phyloP scores from a whole-genome alignment of 2,797 vertebrate species.

The Chromis chromis region DNA sequence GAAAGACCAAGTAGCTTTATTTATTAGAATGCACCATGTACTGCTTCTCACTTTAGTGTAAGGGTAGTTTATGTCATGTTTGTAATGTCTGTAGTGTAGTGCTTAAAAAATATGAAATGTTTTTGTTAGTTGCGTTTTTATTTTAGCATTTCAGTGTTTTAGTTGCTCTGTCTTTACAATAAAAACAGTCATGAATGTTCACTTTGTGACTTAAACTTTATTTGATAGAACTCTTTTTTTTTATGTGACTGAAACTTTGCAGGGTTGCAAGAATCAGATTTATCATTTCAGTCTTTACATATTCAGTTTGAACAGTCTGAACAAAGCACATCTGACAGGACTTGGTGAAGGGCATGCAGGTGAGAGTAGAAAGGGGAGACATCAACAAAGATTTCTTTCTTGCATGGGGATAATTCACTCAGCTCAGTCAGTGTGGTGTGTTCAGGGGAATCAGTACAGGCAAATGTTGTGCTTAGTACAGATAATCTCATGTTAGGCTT shows the following conservation, averaged over 20 bases:
- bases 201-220: conserved; percentile 44
- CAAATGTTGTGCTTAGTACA: conserved; percentile 2
- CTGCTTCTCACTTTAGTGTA: background rate
- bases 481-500: background rate
- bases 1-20: background rate
- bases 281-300: background rate
- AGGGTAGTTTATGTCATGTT: conserved; percentile 16
- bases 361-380: background rate
- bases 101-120: conserved; percentile 9
- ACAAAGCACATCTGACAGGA: conserved; percentile 14
- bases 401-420: conserved; percentile 1
- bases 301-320: conserved; percentile 8
- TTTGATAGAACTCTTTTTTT: conserved; percentile 38
- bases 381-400: conserved; percentile 1
- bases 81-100: conserved; percentile 9
- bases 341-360: conserved; percentile 32
- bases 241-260: background rate
- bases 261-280: background rate
- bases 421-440: background rate
- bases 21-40: background rate
- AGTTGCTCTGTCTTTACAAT: conserved; percentile 26
- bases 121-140: conserved; percentile 19
- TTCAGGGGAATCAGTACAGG: conserved; percentile 11
- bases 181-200: conserved; percentile 41
- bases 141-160: conserved; percentile 13